A percentile compares a stretch with the other conserved stretches of the same genome.
Evolutionary conservation across 2,797 vertebrate species (phyloP).

Genomic region (Melanotaenia trifasciata): DNA sequence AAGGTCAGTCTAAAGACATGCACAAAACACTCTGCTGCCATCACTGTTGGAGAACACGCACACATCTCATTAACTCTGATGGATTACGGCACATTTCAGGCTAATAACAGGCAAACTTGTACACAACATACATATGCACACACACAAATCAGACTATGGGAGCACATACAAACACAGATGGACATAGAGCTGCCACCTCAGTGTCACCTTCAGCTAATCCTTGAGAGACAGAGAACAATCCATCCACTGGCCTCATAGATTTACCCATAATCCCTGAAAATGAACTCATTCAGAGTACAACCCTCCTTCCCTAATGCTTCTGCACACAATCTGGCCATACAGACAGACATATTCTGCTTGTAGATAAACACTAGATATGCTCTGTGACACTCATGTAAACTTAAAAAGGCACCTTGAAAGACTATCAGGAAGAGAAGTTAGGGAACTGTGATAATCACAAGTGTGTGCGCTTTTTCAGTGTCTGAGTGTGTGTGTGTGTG

Average conservation of each 20-base stretch:
- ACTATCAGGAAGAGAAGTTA: constrained; percentile 51
- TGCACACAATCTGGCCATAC: constrained; percentile 22
- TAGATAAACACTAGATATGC: constrained; percentile 25
- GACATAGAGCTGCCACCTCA: constrained; percentile 63
- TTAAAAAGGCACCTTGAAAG: constrained; percentile 79
- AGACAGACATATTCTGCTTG: neutral
- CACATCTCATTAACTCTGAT: constrained; percentile 77
- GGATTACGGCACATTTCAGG: constrained; percentile 68
- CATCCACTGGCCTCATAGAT: constrained; percentile 67
- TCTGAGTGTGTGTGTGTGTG: constrained; percentile 38
- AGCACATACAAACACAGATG: constrained; percentile 58
- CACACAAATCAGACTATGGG: constrained; percentile 18
- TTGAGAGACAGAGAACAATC: constrained; percentile 64
- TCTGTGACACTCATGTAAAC: constrained; percentile 31
- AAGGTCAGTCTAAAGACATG: constrained; percentile 73
- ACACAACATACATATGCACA: constrained; percentile 48
- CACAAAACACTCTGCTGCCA: constrained; percentile 34
- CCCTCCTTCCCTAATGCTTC: constrained; percentile 30
- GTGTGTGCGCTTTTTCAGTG: constrained; percentile 27
- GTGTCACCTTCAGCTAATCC: constrained; percentile 79
- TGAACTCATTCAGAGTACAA: constrained; percentile 71
- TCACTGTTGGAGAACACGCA: constrained; percentile 42
- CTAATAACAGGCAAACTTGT: constrained; percentile 66
- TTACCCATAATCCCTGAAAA: constrained; percentile 77
- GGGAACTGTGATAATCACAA: constrained; percentile 40